A percentile compares a stretch with the other conserved stretches of the same genome.
Conservation (phyloP, 2,888 invertebrate species). For the Ectropis crepuscularia region DNA sequence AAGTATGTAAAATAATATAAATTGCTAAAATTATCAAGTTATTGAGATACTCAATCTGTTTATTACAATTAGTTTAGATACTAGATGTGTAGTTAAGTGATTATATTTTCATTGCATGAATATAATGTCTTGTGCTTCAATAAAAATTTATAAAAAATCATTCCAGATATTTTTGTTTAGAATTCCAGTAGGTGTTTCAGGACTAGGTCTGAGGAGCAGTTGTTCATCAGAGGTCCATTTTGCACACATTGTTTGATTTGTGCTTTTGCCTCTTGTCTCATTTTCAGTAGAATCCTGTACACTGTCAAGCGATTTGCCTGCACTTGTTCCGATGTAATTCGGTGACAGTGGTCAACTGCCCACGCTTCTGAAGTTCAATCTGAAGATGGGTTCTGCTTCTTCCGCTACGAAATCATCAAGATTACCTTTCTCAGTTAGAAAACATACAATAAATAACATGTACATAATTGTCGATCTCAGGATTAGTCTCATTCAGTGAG, state of each 20-base stretch:
- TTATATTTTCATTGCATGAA: slow-evolving; percentile 69
- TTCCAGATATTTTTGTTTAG: slow-evolving; percentile 54
- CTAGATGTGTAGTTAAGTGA: slow-evolving; percentile 65
- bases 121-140: slow-evolving; percentile 79
- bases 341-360: no score
- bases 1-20: slow-evolving; percentile 56
- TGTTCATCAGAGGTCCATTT: slow-evolving; percentile 56
- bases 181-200: slow-evolving; percentile 35
- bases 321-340: not conserved
- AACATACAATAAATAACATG: no score
- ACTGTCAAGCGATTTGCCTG: not conserved
- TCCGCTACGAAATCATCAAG: no score
- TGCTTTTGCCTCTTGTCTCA: slow-evolving; percentile 61
- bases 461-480: no score
- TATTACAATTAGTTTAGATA: slow-evolving; percentile 25
- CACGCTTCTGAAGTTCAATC: no score
- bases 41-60: slow-evolving; percentile 18
- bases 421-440: no score
- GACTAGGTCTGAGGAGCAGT: slow-evolving; percentile 36
- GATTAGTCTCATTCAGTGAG: no score
- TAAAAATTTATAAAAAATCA: slow-evolving; percentile 70
- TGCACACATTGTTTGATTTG: slow-evolving; percentile 78
- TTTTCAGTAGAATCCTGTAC: slow-evolving; percentile 60
- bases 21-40: slow-evolving; percentile 24
- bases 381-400: no score